Conservation (phyloP, 1,140 invertebrate species). For the Artemia franciscana region DNA sequence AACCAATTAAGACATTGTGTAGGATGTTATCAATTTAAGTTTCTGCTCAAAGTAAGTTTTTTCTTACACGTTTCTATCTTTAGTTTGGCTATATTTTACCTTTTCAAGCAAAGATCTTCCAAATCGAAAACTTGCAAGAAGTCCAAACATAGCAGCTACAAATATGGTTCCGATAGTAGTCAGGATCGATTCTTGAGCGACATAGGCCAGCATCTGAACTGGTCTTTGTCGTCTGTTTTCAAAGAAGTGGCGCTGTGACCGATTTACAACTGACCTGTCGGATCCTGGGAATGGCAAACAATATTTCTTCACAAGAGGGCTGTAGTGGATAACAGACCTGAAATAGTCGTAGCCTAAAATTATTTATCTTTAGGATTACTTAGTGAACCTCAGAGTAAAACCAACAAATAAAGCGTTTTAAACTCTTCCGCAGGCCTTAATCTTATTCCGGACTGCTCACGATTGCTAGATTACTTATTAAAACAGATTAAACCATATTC, state of each 20-base stretch:
- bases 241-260: constrained; percentile 48
- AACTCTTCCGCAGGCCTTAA: too few species aligned
- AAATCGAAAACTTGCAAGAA: constrained; percentile 36
- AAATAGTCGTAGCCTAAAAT: constrained; percentile 12
- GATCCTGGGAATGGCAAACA: constrained; percentile 49
- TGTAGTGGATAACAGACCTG: constrained; percentile 35
- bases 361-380: background rate
- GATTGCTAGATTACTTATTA: too few species aligned
- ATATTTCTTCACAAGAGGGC: constrained; percentile 34
- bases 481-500: too few species aligned
- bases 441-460: too few species aligned
- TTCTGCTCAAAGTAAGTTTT: too few species aligned
- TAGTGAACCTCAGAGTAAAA: background rate
- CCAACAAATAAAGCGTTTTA: background rate
- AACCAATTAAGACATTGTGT: too few species aligned
- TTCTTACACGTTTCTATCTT: too few species aligned
- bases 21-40: too few species aligned
- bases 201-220: constrained; percentile 36
- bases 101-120: constrained; percentile 37
- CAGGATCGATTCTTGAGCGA: constrained; percentile 24
- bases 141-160: constrained; percentile 31
- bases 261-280: constrained; percentile 48
- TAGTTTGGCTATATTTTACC: constrained; percentile 25
- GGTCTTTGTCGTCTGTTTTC: constrained; percentile 41
- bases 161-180: constrained; percentile 26